Evolutionary conservation across 2,888 invertebrate genomes (phyloP).

Genomic region (Hoplodrina ambigua): DNA sequence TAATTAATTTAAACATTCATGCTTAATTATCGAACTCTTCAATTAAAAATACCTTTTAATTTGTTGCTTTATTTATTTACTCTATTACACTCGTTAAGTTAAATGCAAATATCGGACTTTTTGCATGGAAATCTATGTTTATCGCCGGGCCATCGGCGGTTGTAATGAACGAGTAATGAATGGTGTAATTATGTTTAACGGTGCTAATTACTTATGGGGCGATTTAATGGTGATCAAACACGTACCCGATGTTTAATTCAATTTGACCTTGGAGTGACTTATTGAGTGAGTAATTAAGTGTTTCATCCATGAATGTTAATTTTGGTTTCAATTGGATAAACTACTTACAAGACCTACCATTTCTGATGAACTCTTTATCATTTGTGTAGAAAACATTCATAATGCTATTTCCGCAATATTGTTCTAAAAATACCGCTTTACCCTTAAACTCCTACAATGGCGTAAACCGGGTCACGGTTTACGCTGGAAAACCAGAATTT

Average conservation of each 20-base stretch:
- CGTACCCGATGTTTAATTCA: constrained; percentile 53
- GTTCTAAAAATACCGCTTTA: constrained; percentile 22
- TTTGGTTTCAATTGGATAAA: constrained; percentile 4
- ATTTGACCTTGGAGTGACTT: constrained; percentile 53
- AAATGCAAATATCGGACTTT: constrained; percentile 74
- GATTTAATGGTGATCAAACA: constrained; percentile 63
- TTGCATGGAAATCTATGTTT: constrained; percentile 70
- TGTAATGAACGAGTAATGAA: constrained; percentile 72
- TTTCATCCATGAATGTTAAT: constrained; percentile 11
- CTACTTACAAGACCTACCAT: neutral
- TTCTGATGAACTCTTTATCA: neutral
- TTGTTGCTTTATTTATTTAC: constrained; percentile 85
- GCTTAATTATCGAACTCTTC: constrained; percentile 88
- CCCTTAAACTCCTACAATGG: constrained; percentile 33
- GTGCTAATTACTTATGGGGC: constrained; percentile 65
- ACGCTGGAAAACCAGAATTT: constrained; percentile 38
- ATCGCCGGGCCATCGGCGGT: constrained; percentile 58
- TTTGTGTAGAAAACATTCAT: neutral
- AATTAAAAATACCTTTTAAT: constrained; percentile 86
- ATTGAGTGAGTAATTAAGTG: constrained; percentile 24
- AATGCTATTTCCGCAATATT: constrained; percentile 12
- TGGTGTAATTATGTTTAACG: constrained; percentile 69
- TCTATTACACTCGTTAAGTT: constrained; percentile 71
- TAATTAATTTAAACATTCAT: constrained; percentile 89
- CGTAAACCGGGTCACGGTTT: constrained; percentile 26